Evolutionary conservation across 2,797 vertebrate genomes (phyloP).

Genomic region (Vipera ursinii): DNA sequence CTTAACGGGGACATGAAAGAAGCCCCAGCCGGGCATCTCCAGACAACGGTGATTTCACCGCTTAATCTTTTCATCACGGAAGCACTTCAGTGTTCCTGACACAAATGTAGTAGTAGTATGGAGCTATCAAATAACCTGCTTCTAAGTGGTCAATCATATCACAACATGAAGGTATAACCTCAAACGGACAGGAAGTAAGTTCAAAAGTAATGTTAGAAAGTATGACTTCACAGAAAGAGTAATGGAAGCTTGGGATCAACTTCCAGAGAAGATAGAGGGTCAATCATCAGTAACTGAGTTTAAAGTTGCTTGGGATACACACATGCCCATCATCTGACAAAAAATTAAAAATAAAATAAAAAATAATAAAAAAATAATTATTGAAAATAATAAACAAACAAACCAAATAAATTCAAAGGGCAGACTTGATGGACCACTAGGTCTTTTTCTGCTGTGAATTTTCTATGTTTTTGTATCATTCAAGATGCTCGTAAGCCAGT

Average conservation of each 20-base stretch:
- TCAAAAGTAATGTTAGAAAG: background rate
- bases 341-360: background rate
- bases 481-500: background rate
- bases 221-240: background rate
- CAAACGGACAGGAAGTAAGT: background rate
- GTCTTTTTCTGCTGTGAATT: background rate
- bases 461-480: background rate
- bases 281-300: background rate
- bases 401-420: background rate
- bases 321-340: background rate
- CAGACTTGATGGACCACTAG: background rate
- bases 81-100: no score
- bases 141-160: background rate
- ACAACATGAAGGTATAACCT: background rate
- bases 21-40: no score
- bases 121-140: background rate
- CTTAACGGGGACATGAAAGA: no score
- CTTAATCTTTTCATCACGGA: no score
- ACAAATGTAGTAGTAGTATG: no score
- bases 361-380: background rate
- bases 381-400: background rate
- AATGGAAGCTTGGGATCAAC: background rate
- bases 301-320: background rate
- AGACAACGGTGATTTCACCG: no score
- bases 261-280: background rate